Base-by-base conservation (phyloP, 2,888 invertebrate species). In the Geophilus truncorum region DNA sequence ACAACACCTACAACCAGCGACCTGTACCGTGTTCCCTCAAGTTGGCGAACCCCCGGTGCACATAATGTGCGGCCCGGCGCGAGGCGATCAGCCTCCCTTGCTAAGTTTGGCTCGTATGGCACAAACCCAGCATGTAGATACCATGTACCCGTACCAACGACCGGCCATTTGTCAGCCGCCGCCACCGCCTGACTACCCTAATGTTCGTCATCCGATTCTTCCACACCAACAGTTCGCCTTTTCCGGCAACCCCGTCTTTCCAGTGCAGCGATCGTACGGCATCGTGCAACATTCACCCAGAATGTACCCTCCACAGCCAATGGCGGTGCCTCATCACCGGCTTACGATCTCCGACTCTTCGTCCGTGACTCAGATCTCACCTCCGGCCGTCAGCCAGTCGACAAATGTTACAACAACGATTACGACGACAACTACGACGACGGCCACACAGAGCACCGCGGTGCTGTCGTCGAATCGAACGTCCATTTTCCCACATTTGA, bases 71-170 rank as follows among this genome's bases (percentile, higher is more conserved):
- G 75, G 75, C 18, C 32, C 34, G 34, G 75, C 79, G 15, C 57
- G 79, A 1, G 15, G n/a, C 18, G 79, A 79, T 12, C 76, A 70
- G n/a, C 40, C 75, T 15, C 80, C 80, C 12, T 28, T 80, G 34
- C 36, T 80, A 15, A 80, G 80, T 18, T 36, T 80, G 40, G 80
- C 80, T 34, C 32, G 80, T n/a, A 80, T 80, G 80, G 34, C 80
- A 12, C 80, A 80, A 23, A 34, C 23, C 40, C 75, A 76, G 21
- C 28, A 76, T 12, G 36, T 80, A 12, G 80, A 80, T 34, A 23
- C 15, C 25, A 23, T 40, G 18, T 80, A 76, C n/a, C 70, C 70
- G 12, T 70, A 70, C 45, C 80, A 70, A 36, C 75, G 80, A 23
- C 76, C 75, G 6, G 51, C 40, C 15, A 75, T 70, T 21, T 32